Evolutionary conservation across 2,797 vertebrate species (phyloP).

Genomic region (Carcharodon carcharias): DNA sequence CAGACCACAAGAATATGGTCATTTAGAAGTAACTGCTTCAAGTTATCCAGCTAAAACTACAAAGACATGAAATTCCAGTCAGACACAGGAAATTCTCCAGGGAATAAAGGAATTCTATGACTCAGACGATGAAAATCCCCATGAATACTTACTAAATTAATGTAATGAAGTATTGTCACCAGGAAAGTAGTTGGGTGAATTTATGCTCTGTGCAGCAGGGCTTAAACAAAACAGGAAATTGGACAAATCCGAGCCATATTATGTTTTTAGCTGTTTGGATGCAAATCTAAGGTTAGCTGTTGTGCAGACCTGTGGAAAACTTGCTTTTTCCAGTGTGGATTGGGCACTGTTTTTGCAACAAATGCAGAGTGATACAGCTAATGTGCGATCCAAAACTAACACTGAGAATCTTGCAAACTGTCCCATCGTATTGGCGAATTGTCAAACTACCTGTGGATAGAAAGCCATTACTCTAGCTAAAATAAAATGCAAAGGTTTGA

Average conservation of each 20-base stretch:
- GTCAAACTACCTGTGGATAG: neutral
- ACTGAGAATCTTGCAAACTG: neutral
- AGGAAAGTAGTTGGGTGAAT: slow-evolving; percentile 55
- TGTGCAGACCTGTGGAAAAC: neutral
- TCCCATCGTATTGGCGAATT: neutral
- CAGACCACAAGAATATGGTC: slow-evolving; percentile 48
- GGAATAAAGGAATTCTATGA: slow-evolving; percentile 74
- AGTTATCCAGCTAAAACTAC: slow-evolving; percentile 60
- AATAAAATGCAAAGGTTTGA: neutral
- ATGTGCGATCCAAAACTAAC: neutral
- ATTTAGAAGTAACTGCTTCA: slow-evolving; percentile 56
- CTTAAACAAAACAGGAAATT: slow-evolving; percentile 65
- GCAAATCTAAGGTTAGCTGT: slow-evolving; percentile 49
- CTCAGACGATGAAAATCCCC: slow-evolving; percentile 69
- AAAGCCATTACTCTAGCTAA: neutral
- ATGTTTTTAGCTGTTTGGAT: slow-evolving; percentile 45
- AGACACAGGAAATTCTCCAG: slow-evolving; percentile 63
- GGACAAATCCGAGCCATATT: slow-evolving; percentile 55
- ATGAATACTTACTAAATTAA: slow-evolving; percentile 60
- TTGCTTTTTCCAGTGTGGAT: neutral
- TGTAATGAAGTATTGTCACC: slow-evolving; percentile 61
- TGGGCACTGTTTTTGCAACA: neutral
- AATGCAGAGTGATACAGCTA: neutral
- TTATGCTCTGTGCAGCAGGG: slow-evolving; percentile 50
- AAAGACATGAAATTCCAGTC: slow-evolving; percentile 66